Percentiles rank a stretch among this genome's conserved stretches.
Conservation (phyloP, 2,888 invertebrate species). For the Hemithea aestivaria region DNA sequence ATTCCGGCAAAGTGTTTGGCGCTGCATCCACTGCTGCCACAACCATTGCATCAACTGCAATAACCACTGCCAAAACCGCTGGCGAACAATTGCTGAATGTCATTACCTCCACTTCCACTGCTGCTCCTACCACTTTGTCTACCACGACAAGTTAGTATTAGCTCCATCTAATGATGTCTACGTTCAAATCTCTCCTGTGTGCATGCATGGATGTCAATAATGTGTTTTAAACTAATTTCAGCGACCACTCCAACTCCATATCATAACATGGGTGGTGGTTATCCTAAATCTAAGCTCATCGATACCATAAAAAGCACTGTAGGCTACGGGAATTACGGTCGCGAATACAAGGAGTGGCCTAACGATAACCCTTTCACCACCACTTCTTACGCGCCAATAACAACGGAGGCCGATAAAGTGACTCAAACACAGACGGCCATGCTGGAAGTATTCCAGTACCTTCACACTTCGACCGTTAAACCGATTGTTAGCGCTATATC, state of each 20-base stretch:
- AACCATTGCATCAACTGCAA: conserved; percentile 67
- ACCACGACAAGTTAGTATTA: conserved; percentile 73
- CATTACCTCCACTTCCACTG: conserved; percentile 54
- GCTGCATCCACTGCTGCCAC: conserved; percentile 77
- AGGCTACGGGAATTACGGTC: conserved; percentile 66
- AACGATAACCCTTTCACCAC: conserved; percentile 76
- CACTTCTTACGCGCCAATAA: conserved; percentile 64
- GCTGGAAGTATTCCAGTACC: conserved; percentile 75
- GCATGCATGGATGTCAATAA: conserved; percentile 60
- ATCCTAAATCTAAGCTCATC: conserved; percentile 72
- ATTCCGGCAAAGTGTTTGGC: conserved; percentile 84
- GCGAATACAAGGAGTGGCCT: conserved; percentile 68
- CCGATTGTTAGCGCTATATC: conserved; percentile 65
- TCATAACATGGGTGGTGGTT: conserved; percentile 69
- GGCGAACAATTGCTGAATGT: conserved; percentile 62
- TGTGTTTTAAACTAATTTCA: conserved; percentile 62
- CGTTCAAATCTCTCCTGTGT: conserved; percentile 33
- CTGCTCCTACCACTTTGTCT: conserved; percentile 63
- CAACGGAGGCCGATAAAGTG: conserved; percentile 66
- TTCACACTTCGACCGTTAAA: conserved; percentile 70
- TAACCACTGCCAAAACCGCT: conserved; percentile 61
- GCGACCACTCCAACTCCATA: conserved; percentile 69
- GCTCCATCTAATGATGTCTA: conserved; percentile 24
- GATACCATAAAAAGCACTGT: conserved; percentile 73
- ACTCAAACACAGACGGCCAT: conserved; percentile 73